Conservation (phyloP, 2,888 invertebrate species). For the Pseudococcus jackbeardsleyi region DNA sequence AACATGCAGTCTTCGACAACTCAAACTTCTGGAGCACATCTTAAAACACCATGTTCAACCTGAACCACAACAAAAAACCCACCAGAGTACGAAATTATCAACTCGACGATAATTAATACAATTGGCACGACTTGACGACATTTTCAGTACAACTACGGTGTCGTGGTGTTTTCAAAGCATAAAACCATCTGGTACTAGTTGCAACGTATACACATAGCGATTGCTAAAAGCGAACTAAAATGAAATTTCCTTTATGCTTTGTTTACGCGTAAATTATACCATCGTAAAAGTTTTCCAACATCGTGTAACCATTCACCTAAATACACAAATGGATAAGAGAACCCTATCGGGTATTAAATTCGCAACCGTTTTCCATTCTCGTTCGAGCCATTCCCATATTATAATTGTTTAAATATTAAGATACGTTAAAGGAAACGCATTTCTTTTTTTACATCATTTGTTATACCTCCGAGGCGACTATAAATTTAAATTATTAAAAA, state of each 20-base stretch:
- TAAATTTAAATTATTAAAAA: conserved; percentile 47
- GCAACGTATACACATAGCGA: background rate
- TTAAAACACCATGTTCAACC: background rate
- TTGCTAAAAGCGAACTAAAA: conserved; percentile 38
- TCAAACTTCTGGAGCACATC: background rate
- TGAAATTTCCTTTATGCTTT: conserved; percentile 44
- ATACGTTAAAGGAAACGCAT: background rate
- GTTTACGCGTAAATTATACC: conserved; percentile 42
- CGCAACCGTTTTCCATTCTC: background rate
- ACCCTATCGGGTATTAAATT: conserved; percentile 38
- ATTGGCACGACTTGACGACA: conserved; percentile 2
- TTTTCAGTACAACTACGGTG: background rate
- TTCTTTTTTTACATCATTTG: conserved; percentile 21
- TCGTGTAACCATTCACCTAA: conserved; percentile 47
- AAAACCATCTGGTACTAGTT: conserved; percentile 34
- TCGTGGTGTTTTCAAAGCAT: conserved; percentile 19
- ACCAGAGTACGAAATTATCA: background rate
- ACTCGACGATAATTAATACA: conserved; percentile 27
- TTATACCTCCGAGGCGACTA: conserved; percentile 18
- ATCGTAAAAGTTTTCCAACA: conserved; percentile 21
- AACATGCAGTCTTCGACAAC: too few relatives aligned
- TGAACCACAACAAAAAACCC: background rate
- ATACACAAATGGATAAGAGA: conserved; percentile 21
- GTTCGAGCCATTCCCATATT: background rate
- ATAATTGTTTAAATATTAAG: conserved; percentile 24